phyloP scores from a whole-genome alignment of 1,140 invertebrate genomes.

The Halesus radiatus region DNA sequence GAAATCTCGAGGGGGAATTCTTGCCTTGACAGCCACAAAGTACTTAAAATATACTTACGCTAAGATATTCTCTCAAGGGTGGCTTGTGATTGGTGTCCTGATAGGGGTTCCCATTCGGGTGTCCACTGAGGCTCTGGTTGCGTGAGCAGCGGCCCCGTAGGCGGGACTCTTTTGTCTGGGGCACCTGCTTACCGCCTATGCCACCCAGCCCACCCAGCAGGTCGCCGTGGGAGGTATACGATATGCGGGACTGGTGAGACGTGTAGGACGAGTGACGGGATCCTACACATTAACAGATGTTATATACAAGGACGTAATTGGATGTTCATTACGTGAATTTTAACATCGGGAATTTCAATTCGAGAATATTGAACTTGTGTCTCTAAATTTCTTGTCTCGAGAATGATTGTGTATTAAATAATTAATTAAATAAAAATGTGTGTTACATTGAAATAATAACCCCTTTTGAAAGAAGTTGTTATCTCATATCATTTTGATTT shows the following conservation, averaged over 20 bases:
- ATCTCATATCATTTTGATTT: too few relatives aligned
- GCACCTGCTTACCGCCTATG: slow-evolving; percentile 63
- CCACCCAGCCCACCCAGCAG: slow-evolving; percentile 79
- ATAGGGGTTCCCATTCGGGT: slow-evolving; percentile 66
- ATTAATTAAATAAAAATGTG: too few relatives aligned
- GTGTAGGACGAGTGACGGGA: slow-evolving; percentile 95
- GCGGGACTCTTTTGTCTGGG: slow-evolving; percentile 88
- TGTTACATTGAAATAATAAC: too few relatives aligned
- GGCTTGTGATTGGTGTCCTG: slow-evolving; percentile 78
- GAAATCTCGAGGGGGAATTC: too few relatives aligned
- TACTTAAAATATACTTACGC: slow-evolving; percentile 58
- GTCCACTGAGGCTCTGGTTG: slow-evolving; percentile 75
- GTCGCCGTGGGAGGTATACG: slow-evolving; percentile 94
- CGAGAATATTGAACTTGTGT: too few relatives aligned
- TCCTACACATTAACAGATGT: slow-evolving; percentile 64
- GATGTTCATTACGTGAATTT: too few relatives aligned
- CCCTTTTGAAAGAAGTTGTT: too few relatives aligned
- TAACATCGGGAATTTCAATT: too few relatives aligned
- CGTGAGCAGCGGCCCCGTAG: slow-evolving; percentile 82
- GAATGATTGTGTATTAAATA: too few relatives aligned
- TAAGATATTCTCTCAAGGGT: slow-evolving; percentile 80
- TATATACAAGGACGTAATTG: too few relatives aligned
- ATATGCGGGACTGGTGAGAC: slow-evolving; percentile 91
- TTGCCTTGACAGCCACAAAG: too few relatives aligned
- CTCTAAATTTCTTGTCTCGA: too few relatives aligned